Percentiles rank a stretch among this genome's conserved stretches.
Evolutionary conservation across 1,140 invertebrate species (phyloP).

Genomic region (Aphelenchoides fujianensis): DNA sequence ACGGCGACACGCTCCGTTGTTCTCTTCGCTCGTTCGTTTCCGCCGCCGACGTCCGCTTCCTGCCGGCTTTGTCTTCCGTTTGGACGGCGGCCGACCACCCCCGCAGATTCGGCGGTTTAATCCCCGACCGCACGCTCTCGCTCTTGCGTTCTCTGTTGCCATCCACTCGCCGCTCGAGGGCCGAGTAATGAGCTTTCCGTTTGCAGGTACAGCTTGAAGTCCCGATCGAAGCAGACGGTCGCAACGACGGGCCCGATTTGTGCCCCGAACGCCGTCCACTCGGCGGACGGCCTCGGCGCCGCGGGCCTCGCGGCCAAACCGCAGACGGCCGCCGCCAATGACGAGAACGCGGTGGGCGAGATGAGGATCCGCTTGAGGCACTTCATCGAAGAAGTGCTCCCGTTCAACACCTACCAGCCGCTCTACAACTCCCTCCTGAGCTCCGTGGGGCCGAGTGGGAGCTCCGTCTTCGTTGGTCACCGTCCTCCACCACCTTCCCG

Average conservation of each 20-base stretch:
- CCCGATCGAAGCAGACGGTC: slow-evolving; percentile 25
- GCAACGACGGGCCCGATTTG: slow-evolving; percentile 19
- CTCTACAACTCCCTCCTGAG: slow-evolving; percentile 37
- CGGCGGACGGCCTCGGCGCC: background rate
- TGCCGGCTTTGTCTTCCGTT: too few relatives aligned
- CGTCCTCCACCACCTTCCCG: slow-evolving; percentile 35
- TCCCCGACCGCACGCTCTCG: too few relatives aligned
- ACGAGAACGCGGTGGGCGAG: slow-evolving; percentile 35
- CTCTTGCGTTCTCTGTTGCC: too few relatives aligned
- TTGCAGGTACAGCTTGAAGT: slow-evolving; percentile 43
- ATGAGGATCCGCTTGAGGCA: slow-evolving; percentile 47
- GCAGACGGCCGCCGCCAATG: slow-evolving; percentile 21
- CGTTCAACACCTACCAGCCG: slow-evolving; percentile 43
- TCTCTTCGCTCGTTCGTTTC: too few relatives aligned
- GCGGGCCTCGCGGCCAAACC: slow-evolving; percentile 22
- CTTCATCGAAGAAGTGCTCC: slow-evolving; percentile 47
- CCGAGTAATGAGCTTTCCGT: too few relatives aligned
- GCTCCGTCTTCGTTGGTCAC: slow-evolving; percentile 33
- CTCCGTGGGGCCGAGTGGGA: slow-evolving; percentile 31
- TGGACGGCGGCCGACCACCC: too few relatives aligned
- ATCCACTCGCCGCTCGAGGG: too few relatives aligned
- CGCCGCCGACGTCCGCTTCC: too few relatives aligned
- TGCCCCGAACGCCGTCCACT: slow-evolving; percentile 12
- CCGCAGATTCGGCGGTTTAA: too few relatives aligned
- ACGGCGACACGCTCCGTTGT: too few relatives aligned